Percentiles rank a stretch among this genome's conserved stretches.
phyloP scores from a whole-genome alignment of 2,113 vertebrate genomes.

The Cyphomyrus plagiostoma region DNA sequence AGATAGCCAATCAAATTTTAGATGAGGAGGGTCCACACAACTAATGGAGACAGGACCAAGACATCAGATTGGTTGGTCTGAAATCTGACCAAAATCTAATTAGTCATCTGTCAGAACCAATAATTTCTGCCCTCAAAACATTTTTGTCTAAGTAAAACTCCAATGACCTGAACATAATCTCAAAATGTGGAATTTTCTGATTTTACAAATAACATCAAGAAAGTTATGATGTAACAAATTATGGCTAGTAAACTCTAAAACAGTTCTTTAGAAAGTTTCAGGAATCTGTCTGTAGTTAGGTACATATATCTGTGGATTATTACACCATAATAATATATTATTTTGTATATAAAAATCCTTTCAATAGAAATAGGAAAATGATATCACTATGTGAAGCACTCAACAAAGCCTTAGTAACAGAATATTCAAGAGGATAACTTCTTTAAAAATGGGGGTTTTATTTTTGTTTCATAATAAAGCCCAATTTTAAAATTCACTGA shows the following conservation, averaged over 20 bases:
- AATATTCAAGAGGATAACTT: neutral
- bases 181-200: neutral
- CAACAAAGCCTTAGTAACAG: conserved; percentile 24
- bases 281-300: neutral
- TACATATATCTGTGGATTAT: conserved; percentile 24
- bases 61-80: no score
- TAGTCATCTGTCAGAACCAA: no score
- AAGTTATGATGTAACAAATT: neutral
- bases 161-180: neutral
- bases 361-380: conserved; percentile 30
- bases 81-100: no score
- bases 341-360: conserved; percentile 22
- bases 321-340: conserved; percentile 17
- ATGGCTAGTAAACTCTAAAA: neutral
- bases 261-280: neutral
- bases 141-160: no score
- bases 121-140: no score
- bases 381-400: conserved; percentile 18
- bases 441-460: neutral
- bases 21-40: no score
- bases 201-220: neutral
- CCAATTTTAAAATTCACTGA: neutral
- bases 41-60: no score
- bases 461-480: neutral
- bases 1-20: no score